phyloP scores from a whole-genome alignment of 2,888 invertebrate genomes.

The Heliothis peltigera region DNA sequence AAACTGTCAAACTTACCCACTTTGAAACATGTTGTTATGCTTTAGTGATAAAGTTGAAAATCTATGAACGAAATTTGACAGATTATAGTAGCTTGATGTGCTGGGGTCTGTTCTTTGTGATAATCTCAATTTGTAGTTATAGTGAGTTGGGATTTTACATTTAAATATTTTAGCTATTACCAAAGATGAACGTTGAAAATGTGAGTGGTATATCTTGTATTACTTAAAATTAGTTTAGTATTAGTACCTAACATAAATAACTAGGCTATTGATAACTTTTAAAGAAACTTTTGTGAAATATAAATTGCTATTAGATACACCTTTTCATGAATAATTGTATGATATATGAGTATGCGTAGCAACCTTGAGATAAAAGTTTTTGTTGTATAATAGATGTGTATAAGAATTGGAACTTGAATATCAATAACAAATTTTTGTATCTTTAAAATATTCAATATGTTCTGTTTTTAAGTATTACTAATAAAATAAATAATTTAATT shows the following conservation, averaged over 20 bases:
- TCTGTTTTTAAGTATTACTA: conserved; percentile 44
- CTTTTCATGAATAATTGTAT: background rate
- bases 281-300: conserved; percentile 17
- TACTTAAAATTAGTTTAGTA: conserved; percentile 35
- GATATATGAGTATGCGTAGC: too few relatives aligned
- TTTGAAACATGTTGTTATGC: too few relatives aligned
- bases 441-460: conserved; percentile 44
- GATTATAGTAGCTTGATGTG: too few relatives aligned
- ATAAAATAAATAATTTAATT: conserved; percentile 37
- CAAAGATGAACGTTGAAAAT: conserved; percentile 15
- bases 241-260: conserved; percentile 35
- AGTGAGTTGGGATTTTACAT: background rate
- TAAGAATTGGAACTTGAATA: background rate
- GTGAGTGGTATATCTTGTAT: conserved; percentile 31
- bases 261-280: conserved; percentile 42
- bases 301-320: background rate
- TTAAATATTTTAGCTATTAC: conserved; percentile 2
- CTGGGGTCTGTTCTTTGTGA: conserved; percentile 10
- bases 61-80: too few relatives aligned
- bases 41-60: too few relatives aligned
- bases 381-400: background rate
- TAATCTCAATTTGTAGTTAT: background rate
- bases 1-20: too few relatives aligned
- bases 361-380: conserved; percentile 8
- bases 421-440: background rate